These are phyloP conservation scores for Eulemur rufifrons DNA, from an alignment of 2,113 vertebrate species.

Conservation along the genomic window DNA sequence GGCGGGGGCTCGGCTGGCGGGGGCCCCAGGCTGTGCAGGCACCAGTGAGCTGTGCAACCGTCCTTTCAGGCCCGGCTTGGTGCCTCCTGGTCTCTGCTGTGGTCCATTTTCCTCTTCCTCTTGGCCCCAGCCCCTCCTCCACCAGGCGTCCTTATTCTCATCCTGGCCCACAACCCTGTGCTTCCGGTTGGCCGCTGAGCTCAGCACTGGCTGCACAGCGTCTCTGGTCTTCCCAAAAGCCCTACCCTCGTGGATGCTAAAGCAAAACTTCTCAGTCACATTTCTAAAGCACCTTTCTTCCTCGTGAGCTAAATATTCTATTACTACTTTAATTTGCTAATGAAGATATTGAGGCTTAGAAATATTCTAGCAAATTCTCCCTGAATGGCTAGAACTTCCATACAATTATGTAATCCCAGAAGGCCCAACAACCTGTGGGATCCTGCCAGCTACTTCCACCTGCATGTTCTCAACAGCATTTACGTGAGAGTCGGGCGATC, in stretches of 20 bases:
- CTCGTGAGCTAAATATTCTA: background rate
- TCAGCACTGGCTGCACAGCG: fast-evolving
- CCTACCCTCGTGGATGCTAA: fast-evolving
- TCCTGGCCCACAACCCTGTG: fast-evolving
- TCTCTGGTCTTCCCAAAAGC: background rate
- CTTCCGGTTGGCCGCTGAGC: background rate
- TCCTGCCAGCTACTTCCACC: background rate
- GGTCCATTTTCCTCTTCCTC: background rate
- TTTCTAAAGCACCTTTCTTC: background rate
- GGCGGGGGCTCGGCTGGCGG: background rate
- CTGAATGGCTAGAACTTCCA: background rate
- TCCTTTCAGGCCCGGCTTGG: background rate
- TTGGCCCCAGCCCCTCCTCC: background rate
- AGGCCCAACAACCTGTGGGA: background rate
- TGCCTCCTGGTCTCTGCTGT: background rate
- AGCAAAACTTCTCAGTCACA: background rate
- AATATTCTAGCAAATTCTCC: constrained; percentile 8
- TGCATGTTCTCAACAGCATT: background rate
- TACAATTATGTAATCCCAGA: background rate
- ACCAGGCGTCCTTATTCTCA: background rate
- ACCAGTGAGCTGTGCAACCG: fast-evolving
- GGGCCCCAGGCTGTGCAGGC: background rate
- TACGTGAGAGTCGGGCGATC: fast-evolving
- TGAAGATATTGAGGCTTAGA: background rate
- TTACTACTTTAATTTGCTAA: background rate